A percentile compares a stretch with the other conserved stretches of the same genome.
phyloP scores from a whole-genome alignment of 53 echinoderm and acorn worm species.

The Stichopus horrens region DNA sequence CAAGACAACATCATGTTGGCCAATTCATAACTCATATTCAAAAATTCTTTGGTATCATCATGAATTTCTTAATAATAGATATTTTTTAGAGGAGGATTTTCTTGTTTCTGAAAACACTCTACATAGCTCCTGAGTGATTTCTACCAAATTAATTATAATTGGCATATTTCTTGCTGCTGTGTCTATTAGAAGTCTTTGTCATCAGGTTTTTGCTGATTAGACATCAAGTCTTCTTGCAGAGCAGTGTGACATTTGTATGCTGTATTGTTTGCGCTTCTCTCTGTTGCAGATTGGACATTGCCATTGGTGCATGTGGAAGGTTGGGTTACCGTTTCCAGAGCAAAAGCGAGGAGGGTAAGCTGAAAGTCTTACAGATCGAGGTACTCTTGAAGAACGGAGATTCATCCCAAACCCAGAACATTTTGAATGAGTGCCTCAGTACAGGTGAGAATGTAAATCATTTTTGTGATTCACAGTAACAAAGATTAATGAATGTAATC shows the following conservation, averaged over 20 bases:
- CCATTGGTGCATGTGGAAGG: constrained; percentile 59
- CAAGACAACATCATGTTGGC: too few species aligned
- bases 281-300: constrained; percentile 56
- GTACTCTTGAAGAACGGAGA: constrained; percentile 65
- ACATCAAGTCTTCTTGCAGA: neutral
- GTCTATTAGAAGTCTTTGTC: neutral
- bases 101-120: too few species aligned
- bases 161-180: too few species aligned
- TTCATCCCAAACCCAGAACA: constrained; percentile 55
- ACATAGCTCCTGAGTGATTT: too few species aligned
- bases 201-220: too few species aligned
- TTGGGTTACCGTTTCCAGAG: constrained; percentile 60
- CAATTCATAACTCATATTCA: too few species aligned
- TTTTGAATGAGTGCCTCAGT: constrained; percentile 63
- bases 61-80: too few species aligned
- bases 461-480: too few species aligned
- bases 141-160: too few species aligned
- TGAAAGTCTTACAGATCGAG: constrained; percentile 77
- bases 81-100: too few species aligned
- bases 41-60: too few species aligned
- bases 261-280: neutral
- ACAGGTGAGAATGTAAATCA: neutral
- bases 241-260: neutral
- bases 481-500: too few species aligned
- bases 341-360: constrained; percentile 52